Evolutionary conservation across 92 coral and sea anemone species (phyloP).

Genomic region (Blastomussa wellsi): DNA sequence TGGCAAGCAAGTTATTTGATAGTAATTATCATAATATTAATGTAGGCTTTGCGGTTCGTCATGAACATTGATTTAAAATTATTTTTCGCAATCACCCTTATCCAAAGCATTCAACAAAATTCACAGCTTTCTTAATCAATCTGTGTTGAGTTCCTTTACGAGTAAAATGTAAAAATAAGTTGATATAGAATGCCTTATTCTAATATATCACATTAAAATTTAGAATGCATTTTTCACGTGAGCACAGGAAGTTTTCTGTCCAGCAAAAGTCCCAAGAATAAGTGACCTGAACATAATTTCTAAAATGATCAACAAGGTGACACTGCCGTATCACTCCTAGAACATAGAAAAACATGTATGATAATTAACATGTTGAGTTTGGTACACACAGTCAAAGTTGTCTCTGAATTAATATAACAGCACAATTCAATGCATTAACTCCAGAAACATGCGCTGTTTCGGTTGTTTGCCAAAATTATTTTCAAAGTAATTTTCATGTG

Average conservation of each 20-base stretch:
- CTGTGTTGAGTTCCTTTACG: neutral
- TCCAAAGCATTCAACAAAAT: neutral
- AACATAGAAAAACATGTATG: no score
- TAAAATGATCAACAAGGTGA: neutral
- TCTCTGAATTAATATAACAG: neutral
- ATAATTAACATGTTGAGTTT: neutral
- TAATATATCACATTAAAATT: neutral
- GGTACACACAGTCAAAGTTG: neutral
- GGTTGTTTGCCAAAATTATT: no score
- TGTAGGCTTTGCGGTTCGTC: neutral
- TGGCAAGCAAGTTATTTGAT: slow-evolving; percentile 4
- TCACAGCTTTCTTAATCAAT: neutral
- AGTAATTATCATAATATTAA: neutral
- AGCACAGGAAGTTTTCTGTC: neutral
- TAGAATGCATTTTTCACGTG: neutral
- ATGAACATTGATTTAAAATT: neutral
- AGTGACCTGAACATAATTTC: neutral
- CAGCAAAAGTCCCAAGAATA: neutral
- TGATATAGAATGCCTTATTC: neutral
- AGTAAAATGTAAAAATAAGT: neutral
- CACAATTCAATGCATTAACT: neutral
- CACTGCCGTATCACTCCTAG: no score
- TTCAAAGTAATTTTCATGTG: no score
- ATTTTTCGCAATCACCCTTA: neutral
- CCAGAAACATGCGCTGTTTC: neutral